Evolutionary conservation across 1,140 invertebrate species (phyloP), one percentile per base, ranked within the genome.

Genomic region (Bombus waltoni): DNA sequence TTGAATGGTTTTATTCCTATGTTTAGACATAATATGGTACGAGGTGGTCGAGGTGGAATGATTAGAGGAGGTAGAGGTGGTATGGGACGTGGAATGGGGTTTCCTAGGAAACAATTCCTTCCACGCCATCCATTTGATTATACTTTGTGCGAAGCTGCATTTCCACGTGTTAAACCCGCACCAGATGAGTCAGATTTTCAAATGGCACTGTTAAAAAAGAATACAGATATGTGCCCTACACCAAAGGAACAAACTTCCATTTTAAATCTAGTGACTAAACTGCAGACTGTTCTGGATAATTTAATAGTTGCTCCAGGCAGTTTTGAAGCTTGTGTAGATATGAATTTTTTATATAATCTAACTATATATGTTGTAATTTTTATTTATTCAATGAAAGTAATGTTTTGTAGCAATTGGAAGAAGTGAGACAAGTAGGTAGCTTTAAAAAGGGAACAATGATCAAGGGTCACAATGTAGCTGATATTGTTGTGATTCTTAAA

Each of bases 361-460:
- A 18, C 83, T 81, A 2, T 22, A 53, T 42, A 28, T 2, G 3
- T 35, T 59, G 38, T 62, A 32, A 11, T 62, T 73, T 32, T 40
- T 38, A 44, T 68, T 57, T 78, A 57, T 32, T 66, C 25, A 59
- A 70, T 32, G n/a, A 44, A 47, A 3, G 70, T 40, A 47, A 66
- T 32, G 28, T 77, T 91, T 94, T 72, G 3, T 92, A 99, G 98
- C 98, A 99, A 98, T 96, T 99, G 57, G 98, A 99, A 93, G 98
- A 99, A 95, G 98, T 99, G 1, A 96, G 98, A 25, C 98, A 99
- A 96, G 98, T 99, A 72, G 99, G 99, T 1, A 99, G 99, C 1
- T 99, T 99, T 92, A 99, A 99, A 94, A 99, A 99, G 94, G 99
- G 99, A 1, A 99, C 99, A 18, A 99, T 99, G 97, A 97, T 99